Evolutionary conservation across 2,113 vertebrate species (phyloP), one percentile per base, ranked within the genome.

Genomic region (Ahaetulla prasina): DNA sequence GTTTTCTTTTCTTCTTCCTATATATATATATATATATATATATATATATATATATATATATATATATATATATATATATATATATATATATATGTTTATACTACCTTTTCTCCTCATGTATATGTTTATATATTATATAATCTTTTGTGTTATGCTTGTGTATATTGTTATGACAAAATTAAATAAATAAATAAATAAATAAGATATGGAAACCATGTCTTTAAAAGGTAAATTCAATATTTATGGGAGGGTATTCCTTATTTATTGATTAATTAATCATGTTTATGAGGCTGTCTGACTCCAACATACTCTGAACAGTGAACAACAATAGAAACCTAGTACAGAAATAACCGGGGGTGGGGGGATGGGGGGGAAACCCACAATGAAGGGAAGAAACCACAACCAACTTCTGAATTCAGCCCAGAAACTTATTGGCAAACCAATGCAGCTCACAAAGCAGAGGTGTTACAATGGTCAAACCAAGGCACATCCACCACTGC

Each of bases 141-240:
- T n/a, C n/a, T n/a, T n/a, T n/a, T n/a, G n/a, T n/a, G n/a, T n/a
- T n/a, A n/a, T n/a, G n/a, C n/a, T n/a, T n/a, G n/a, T n/a, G n/a
- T n/a, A n/a, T n/a, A n/a, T n/a, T n/a, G n/a, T n/a, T n/a, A n/a
- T n/a, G n/a, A n/a, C n/a, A n/a, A n/a, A n/a, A n/a, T n/a, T n/a
- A n/a, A n/a, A n/a, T n/a, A n/a, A n/a, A n/a, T n/a, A n/a, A n/a
- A n/a, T n/a, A n/a, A n/a, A n/a, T n/a, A n/a, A n/a, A n/a, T 89
- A 74, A 92, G 93, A 96, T 94, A 95, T 84, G 80, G 92, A 92
- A 94, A 50, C 68, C 0, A 22, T 89, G 91, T 94, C 93, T 87
- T 87, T 93, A 94, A 95, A 96, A 94, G 47, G 49, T 91, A 94
- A 50, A 96, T 92, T 12, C 95, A 93, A 95, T 87, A 43, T 80